Percentiles rank a stretch among this genome's conserved stretches.
phyloP scores from a whole-genome alignment of 2,888 invertebrate genomes.

The Cosmorhoe ocellata region DNA sequence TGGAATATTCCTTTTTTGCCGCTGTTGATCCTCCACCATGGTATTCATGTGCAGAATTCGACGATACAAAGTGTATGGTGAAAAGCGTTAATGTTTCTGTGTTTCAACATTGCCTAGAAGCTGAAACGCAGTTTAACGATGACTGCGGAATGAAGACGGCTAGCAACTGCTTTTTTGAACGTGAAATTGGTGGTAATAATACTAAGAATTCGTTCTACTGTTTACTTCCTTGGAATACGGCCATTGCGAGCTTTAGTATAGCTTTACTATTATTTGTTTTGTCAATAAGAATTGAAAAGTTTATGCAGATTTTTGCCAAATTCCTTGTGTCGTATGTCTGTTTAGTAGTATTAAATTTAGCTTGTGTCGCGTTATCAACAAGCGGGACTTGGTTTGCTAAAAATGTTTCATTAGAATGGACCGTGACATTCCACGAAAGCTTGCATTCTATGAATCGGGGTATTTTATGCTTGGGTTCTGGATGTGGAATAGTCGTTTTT shows the following conservation, averaged over 20 bases:
- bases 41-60: conserved; percentile 62
- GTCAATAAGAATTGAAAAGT: conserved; percentile 56
- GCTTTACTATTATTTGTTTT: conserved; percentile 52
- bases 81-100: conserved; percentile 63
- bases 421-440: conserved; percentile 26
- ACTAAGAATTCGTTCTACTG: conserved; percentile 44
- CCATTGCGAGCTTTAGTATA: conserved; percentile 43
- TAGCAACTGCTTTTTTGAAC: conserved; percentile 62
- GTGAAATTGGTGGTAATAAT: conserved; percentile 59
- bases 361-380: conserved; percentile 60
- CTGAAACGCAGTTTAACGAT: conserved; percentile 56
- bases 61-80: conserved; percentile 62
- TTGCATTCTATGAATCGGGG: conserved; percentile 49
- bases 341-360: conserved; percentile 50
- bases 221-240: conserved; percentile 54
- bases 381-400: conserved; percentile 65
- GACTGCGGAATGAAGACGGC: conserved; percentile 71
- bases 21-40: conserved; percentile 65
- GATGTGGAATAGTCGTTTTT: conserved; percentile 60
- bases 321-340: conserved; percentile 48
- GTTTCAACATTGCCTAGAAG: conserved; percentile 70
- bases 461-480: conserved; percentile 56
- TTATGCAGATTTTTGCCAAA: conserved; percentile 51
- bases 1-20: conserved; percentile 61
- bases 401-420: conserved; percentile 47